Evolutionary conservation across 1,140 invertebrate genomes (phyloP).

Genomic region (Charaxes varanes): DNA sequence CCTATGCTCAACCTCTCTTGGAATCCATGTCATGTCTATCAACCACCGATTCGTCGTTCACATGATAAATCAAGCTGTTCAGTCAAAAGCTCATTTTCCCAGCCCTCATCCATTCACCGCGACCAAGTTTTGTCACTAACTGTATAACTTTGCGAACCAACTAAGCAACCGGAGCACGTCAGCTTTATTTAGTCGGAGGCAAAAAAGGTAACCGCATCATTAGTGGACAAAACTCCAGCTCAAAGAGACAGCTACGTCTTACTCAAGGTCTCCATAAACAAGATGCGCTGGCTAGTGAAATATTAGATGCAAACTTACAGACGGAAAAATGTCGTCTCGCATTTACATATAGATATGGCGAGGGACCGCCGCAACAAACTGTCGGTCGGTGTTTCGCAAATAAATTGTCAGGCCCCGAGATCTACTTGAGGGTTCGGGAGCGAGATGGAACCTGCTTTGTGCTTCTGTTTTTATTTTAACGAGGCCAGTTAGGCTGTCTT

Average conservation of each 20-base stretch:
- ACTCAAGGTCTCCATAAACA: constrained; percentile 42
- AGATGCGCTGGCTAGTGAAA: constrained; percentile 43
- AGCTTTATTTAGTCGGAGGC: constrained; percentile 39
- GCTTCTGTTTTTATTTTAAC: constrained; percentile 4
- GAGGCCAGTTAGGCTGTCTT: too few species aligned
- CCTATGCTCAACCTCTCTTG: too few species aligned
- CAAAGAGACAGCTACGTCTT: constrained; percentile 42
- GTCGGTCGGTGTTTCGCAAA: constrained; percentile 11
- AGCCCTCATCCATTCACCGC: constrained; percentile 8
- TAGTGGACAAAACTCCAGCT: constrained; percentile 35
- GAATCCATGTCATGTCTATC: too few species aligned
- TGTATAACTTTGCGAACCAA: constrained; percentile 13
- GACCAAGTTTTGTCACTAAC: constrained; percentile 6
- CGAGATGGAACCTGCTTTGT: not conserved
- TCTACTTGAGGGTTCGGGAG: constrained; percentile 5
- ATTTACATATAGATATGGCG: constrained; percentile 46
- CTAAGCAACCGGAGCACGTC: constrained; percentile 33
- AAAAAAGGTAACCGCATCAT: constrained; percentile 47
- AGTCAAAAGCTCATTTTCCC: constrained; percentile 10
- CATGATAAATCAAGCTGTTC: too few species aligned
- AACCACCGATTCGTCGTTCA: too few species aligned
- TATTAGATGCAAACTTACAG: constrained; percentile 51
- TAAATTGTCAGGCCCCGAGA: constrained; percentile 4
- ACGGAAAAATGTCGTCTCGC: constrained; percentile 41
- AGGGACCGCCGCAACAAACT: constrained; percentile 9